Percentiles rank a stretch among this genome's conserved stretches.
These are phyloP conservation scores for Boloria selene DNA, from an alignment of 2,888 invertebrate genomes.

Conservation along the genomic window DNA sequence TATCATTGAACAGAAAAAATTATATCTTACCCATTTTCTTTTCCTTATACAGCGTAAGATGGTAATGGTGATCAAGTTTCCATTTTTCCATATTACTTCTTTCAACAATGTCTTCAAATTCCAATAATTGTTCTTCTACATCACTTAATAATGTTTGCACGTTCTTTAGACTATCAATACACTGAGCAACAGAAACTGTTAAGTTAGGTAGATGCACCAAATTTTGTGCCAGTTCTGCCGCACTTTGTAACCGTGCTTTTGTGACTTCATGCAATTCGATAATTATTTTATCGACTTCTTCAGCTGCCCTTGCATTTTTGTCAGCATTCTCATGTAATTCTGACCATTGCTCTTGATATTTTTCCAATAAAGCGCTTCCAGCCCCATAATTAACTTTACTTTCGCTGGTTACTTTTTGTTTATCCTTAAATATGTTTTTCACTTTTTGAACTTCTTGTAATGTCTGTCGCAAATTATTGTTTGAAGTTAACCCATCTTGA, in stretches of 20 bases:
- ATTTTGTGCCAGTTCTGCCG: conserved; percentile 64
- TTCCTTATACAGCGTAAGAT: conserved; percentile 86
- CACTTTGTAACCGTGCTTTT: conserved; percentile 59
- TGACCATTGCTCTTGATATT: conserved; percentile 88
- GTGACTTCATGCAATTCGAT: conserved; percentile 62
- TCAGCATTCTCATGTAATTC: conserved; percentile 86
- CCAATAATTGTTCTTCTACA: conserved; percentile 84
- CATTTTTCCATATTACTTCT: conserved; percentile 86
- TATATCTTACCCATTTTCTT: conserved; percentile 85
- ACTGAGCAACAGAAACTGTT: conserved; percentile 74
- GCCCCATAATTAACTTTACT: conserved; percentile 80
- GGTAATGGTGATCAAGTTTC: conserved; percentile 87
- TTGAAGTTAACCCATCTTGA: conserved; percentile 71
- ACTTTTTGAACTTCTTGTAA: conserved; percentile 75
- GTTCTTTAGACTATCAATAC: conserved; percentile 74
- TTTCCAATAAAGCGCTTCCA: conserved; percentile 86
- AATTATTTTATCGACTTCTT: conserved; percentile 73
- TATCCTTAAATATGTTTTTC: conserved; percentile 71
- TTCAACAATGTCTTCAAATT: conserved; percentile 87
- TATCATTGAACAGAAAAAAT: no score
- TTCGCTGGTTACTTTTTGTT: conserved; percentile 58
- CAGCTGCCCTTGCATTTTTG: conserved; percentile 84
- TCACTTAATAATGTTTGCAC: conserved; percentile 83
- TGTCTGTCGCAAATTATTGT: conserved; percentile 69
- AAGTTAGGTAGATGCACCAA: conserved; percentile 64